Percentiles rank a stretch among this genome's conserved stretches.
These are phyloP conservation scores for Panthera uncia DNA, from an alignment of 2,113 vertebrate genomes.

Conservation along the genomic window DNA sequence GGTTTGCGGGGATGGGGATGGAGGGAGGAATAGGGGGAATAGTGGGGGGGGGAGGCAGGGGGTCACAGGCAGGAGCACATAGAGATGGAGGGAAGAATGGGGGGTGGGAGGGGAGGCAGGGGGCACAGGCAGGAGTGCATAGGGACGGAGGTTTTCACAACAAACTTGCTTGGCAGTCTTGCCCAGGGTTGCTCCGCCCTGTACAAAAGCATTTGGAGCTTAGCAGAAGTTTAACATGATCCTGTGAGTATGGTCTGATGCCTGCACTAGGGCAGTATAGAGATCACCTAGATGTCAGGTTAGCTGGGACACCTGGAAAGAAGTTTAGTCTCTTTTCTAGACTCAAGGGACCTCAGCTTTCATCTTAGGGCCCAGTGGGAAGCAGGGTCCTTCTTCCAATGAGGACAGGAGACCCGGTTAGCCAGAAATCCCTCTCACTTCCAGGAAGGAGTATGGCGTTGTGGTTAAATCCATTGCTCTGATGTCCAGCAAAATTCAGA, in stretches of 20 bases:
- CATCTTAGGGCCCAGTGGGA: neutral
- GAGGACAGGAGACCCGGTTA: neutral
- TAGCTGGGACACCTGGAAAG: neutral
- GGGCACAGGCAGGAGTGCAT: no score
- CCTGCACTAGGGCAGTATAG: rapidly evolving
- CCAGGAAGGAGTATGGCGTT: neutral
- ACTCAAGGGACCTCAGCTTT: neutral
- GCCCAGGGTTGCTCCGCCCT: neutral
- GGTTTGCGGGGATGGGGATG: neutral
- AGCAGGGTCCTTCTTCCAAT: neutral
- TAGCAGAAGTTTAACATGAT: neutral
- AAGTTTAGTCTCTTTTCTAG: neutral
- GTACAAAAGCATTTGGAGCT: neutral
- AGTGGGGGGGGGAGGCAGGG: neutral
- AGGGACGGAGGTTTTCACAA: neutral
- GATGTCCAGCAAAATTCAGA: neutral
- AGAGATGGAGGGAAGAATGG: no score
- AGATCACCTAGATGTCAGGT: neutral
- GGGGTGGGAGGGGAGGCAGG: neutral
- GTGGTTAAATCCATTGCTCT: neutral
- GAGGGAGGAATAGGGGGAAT: neutral
- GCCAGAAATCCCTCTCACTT: neutral
- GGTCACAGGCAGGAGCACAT: neutral
- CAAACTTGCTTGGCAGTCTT: neutral
- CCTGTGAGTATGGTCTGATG: neutral